Percentiles rank a stretch among this genome's conserved stretches.
phyloP scores from a whole-genome alignment of 2,113 vertebrate genomes.

The Lagopus muta region DNA sequence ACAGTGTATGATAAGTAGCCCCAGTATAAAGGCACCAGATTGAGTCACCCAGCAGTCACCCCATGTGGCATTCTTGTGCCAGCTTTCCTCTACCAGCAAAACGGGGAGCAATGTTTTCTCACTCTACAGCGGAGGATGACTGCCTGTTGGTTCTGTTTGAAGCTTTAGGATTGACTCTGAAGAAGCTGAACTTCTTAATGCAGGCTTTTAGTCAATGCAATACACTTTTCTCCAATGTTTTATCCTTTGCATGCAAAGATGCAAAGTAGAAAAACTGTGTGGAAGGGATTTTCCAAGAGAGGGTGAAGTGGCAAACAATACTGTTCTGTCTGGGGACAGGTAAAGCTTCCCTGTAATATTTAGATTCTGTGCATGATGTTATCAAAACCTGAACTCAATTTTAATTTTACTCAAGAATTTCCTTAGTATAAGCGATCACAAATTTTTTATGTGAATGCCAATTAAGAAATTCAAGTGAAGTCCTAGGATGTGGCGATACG shows the following conservation, averaged over 20 bases:
- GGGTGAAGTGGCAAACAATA: neutral
- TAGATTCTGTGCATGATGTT: neutral
- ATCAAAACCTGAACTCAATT: constrained; percentile 1
- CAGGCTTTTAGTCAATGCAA: neutral
- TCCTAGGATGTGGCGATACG: neutral
- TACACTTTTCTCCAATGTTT: neutral
- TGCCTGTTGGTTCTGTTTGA: neutral
- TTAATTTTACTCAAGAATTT: neutral
- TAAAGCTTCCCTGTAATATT: neutral
- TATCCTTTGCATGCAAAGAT: neutral
- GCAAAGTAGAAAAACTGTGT: neutral
- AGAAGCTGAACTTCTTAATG: neutral
- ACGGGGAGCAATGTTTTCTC: neutral
- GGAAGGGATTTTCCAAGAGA: too few relatives aligned
- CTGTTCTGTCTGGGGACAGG: neutral
- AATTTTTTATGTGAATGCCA: neutral
- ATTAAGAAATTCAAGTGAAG: neutral
- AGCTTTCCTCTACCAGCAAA: neutral
- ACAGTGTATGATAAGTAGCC: neutral
- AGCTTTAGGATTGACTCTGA: neutral
- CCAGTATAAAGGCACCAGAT: neutral
- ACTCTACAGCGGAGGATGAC: fast-evolving
- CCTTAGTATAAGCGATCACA: neutral
- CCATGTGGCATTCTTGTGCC: fast-evolving
- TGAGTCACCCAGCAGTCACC: too few relatives aligned